Evolutionary conservation across 2,797 vertebrate genomes (phyloP), one percentile per base, ranked within the genome.

Genomic region (Synanceia verrucosa): DNA sequence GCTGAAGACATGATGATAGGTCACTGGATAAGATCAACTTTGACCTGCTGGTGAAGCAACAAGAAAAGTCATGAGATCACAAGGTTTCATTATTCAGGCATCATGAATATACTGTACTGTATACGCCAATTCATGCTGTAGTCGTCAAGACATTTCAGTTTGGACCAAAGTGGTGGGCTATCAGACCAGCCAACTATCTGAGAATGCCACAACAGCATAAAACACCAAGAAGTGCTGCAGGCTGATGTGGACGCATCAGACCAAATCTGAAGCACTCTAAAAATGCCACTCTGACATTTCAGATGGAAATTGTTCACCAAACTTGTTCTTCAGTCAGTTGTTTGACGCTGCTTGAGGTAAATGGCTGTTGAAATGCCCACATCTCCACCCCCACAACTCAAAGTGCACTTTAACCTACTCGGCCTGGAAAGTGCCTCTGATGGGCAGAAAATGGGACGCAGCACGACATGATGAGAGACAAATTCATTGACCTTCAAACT

Each of bases 401-500:
- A 31, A 43, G 19, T 43, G 58, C 43, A 62, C 57, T 68, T 67
- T 37, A 62, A 53, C 18, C 11, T 24, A 28, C 28, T 31, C 24
- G 55, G 48, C 50, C 48, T 24, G 36, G 48, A 41, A 47, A 73
- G 44, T 56, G 52, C 46, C 58, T 57, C 57, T 63, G 63, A 71
- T 50, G 8, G 19, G 34, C 51, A 37, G 39, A 48, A 16, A 65
- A 60, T 58, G 51, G 52, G 21, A 28, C 11, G 62, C 12, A 34
- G 34, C 1, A 28, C 19, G 18, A 16, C n/a, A n/a, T n/a, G 6
- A 16, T 28, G 47, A 61, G 24, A 0, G n/a, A 43, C 12, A 23
- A 21, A 33, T 18, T 23, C 12, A 13, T 5, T 76, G 67, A 71
- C 57, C 57, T 76, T 75, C 78, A 62, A 18, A 7, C 52, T 57